These are phyloP conservation scores for Sylvicola cinctus DNA, from an alignment of 2,888 invertebrate genomes.

Conservation along the genomic window DNA sequence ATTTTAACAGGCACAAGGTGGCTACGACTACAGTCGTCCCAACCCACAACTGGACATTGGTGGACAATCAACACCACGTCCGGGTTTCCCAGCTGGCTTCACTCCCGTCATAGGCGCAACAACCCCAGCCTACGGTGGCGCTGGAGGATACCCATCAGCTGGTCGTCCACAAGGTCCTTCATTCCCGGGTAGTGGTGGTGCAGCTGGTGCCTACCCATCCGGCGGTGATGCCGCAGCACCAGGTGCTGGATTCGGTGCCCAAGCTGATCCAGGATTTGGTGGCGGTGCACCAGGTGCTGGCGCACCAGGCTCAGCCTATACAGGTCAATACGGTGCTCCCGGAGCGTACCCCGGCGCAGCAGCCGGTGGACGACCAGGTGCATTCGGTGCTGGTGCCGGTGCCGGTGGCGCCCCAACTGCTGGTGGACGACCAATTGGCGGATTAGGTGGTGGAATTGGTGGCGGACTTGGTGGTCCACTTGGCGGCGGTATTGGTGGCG, in stretches of 20 bases:
- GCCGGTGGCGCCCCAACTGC: constrained; percentile 1
- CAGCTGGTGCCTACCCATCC: constrained; percentile 5
- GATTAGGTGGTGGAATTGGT: not conserved
- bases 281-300: constrained; percentile 2
- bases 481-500: no score
- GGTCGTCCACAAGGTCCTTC: constrained; percentile 4
- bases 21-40: no score
- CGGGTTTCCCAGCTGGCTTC: constrained; percentile 17
- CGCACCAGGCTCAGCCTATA: constrained; percentile 4
- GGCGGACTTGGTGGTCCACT: not conserved
- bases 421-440: not conserved
- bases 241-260: constrained; percentile 5
- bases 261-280: not conserved
- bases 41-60: no score
- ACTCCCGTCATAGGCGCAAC: constrained; percentile 17
- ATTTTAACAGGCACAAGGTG: no score
- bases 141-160: constrained; percentile 5
- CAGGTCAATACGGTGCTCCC: constrained; percentile 7
- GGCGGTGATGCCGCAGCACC: constrained; percentile 8
- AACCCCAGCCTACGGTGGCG: constrained; percentile 4
- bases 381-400: constrained; percentile 4
- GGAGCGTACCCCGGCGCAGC: constrained; percentile 6
- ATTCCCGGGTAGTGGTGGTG: not conserved
- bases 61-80: constrained; percentile 8
- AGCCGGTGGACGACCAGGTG: constrained; percentile 4